Conservation (phyloP, 2,797 vertebrate species). For the Sandelia bainsii region DNA sequence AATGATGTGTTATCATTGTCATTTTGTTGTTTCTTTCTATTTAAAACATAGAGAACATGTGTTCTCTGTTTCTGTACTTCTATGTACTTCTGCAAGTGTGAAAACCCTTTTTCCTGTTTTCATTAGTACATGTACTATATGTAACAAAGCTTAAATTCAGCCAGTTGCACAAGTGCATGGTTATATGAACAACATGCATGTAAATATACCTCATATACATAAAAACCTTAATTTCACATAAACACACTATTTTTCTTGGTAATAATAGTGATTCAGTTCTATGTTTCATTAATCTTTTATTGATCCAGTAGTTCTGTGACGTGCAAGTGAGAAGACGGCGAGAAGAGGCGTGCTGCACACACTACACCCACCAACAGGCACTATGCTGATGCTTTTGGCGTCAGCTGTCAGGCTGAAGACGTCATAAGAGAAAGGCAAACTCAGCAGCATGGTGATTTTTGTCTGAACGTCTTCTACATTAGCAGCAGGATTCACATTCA, state of each 20-base stretch:
- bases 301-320: not conserved
- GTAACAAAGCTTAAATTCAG: conserved; percentile 8
- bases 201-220: not conserved
- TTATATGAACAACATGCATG: not conserved
- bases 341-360: not conserved
- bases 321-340: not conserved
- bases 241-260: not conserved
- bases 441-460: conserved; percentile 56
- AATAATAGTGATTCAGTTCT: not conserved
- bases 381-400: conserved; percentile 53
- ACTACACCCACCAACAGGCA: conserved; percentile 72
- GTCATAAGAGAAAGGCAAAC: conserved; percentile 27
- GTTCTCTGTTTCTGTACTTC: too few relatives aligned
- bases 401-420: conserved; percentile 54
- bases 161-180: not conserved
- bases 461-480: conserved; percentile 66
- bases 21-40: too few relatives aligned
- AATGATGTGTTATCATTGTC: too few relatives aligned
- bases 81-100: too few relatives aligned
- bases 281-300: conserved; percentile 25
- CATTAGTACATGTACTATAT: too few relatives aligned
- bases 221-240: not conserved
- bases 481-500: conserved; percentile 64
- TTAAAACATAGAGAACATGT: too few relatives aligned
- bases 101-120: too few relatives aligned